These are phyloP conservation scores for Drosophila leonis DNA, from an alignment of 2,888 invertebrate species.

Conservation along the genomic window DNA sequence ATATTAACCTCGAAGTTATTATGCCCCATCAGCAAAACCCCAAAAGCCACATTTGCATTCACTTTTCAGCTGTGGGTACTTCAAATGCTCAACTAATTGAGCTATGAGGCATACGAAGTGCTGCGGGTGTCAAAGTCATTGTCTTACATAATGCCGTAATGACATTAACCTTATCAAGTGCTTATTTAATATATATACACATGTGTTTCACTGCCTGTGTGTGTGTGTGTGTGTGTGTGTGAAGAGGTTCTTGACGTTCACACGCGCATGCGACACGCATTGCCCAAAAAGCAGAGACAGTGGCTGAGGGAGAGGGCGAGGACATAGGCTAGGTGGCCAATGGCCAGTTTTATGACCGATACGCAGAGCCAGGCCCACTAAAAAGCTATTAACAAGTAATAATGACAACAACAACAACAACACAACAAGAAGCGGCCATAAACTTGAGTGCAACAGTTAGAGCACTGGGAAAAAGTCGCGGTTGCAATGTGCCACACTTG, in stretches of 20 bases:
- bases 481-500: conserved; percentile 75
- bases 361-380: conserved; percentile 52
- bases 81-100: conserved; percentile 37
- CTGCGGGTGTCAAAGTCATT: conserved; percentile 76
- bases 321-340: neutral
- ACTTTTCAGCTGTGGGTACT: neutral
- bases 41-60: neutral
- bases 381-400: conserved; percentile 79
- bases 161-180: conserved; percentile 75
- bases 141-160: conserved; percentile 65
- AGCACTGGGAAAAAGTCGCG: conserved; percentile 62
- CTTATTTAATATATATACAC: neutral
- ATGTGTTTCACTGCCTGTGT: neutral
- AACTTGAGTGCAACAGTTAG: conserved; percentile 40
- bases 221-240: conserved; percentile 19
- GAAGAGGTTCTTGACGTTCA: conserved; percentile 78
- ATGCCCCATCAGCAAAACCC: too few relatives aligned
- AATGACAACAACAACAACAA: conserved; percentile 60
- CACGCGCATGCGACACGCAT: conserved; percentile 38
- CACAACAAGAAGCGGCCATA: conserved; percentile 24
- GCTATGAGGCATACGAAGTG: conserved; percentile 33
- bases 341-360: conserved; percentile 71
- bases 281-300: conserved; percentile 18
- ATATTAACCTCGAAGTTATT: neutral
- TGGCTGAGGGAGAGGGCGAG: neutral